Evolutionary conservation across 2,888 invertebrate genomes (phyloP), one percentile per base, ranked within the genome.

Genomic region (Oscheius sp.): DNA sequence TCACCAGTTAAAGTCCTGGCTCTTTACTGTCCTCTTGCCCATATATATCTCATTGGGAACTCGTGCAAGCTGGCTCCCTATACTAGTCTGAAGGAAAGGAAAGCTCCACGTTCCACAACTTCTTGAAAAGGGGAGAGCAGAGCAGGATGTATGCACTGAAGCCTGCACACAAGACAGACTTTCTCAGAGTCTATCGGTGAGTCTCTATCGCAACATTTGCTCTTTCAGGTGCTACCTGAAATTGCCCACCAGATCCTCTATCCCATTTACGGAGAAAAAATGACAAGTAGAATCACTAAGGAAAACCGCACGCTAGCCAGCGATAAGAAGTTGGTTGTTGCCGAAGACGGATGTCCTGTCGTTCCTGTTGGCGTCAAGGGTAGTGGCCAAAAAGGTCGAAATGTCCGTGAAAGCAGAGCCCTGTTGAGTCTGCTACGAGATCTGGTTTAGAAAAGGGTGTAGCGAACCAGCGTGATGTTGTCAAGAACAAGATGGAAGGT

Each of bases 171-270:
- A 70, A 32, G n/a, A 48, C 21, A 32, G 48, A 48, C 21, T 47
- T 70, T 35, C 47, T 57, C n/a, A 48, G 37, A 10, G 37, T 70
- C 50, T 70, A 70, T 32, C 55, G 70, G 59, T 68, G n/a, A 42
- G n/a, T 35, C 35, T 13, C 35, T 60, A 10, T 35, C 37, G 32
- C 37, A 7, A 11, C 35, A 4, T 33, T 5, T 3, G 9, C 11
- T 63, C 48, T 68, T 68, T 21, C 57, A 68, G 55, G 29, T 70
- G 70, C 29, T 58, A 58, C 32, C 70, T 1, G 2, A 13, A 10
- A 70, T 70, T 48, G 29, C 48, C 1, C 42, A 70, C 3, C 11
- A 33, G 42, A 3, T 70, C 50, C 48, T 70, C 21, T 21, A 29
- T 7, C 70, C 70, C 10, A 58, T 70, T 32, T 70, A 70, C 59